phyloP scores from a whole-genome alignment of 1,140 invertebrate genomes.

The Agrilus planipennis region DNA sequence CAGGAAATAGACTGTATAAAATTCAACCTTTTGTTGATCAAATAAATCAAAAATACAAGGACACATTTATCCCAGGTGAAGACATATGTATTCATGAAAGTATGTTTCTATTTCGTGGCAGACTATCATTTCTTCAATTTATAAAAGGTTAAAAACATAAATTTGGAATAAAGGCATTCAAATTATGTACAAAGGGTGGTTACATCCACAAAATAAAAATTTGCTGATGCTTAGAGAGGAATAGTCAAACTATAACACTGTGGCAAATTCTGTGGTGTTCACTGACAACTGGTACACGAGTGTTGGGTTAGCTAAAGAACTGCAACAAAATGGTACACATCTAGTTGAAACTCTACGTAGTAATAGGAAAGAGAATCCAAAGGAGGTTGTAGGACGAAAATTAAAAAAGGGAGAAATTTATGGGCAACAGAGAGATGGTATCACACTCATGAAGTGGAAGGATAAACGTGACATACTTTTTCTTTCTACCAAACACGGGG shows the following conservation, averaged over 20 bases:
- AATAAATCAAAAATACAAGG: too few species aligned
- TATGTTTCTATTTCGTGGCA: too few species aligned
- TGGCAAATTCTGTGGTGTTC: conserved; percentile 12
- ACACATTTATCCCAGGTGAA: too few species aligned
- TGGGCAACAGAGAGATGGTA: conserved; percentile 28
- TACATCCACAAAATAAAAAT: conserved; percentile 27
- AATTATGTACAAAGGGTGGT: conserved; percentile 22
- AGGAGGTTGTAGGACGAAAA: conserved; percentile 27
- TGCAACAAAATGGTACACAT: conserved; percentile 34
- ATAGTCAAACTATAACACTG: not conserved
- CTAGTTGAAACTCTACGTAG: conserved; percentile 34
- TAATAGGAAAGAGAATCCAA: conserved; percentile 30
- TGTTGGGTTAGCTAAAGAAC: conserved; percentile 24
- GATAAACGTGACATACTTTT: conserved; percentile 32
- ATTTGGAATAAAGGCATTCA: conserved; percentile 28
- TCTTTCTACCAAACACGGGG: conserved; percentile 29
- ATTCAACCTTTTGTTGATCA: too few species aligned
- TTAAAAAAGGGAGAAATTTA: conserved; percentile 29
- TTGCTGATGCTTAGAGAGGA: conserved; percentile 25
- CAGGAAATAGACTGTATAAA: too few species aligned
- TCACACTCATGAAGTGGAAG: conserved; percentile 34
- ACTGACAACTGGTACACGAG: conserved; percentile 34
- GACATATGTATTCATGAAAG: too few species aligned
- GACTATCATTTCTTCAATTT: too few species aligned
- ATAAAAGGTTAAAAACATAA: too few species aligned